Conservation (phyloP, 2,113 vertebrate species). For the Megaptera novaeangliae region DNA sequence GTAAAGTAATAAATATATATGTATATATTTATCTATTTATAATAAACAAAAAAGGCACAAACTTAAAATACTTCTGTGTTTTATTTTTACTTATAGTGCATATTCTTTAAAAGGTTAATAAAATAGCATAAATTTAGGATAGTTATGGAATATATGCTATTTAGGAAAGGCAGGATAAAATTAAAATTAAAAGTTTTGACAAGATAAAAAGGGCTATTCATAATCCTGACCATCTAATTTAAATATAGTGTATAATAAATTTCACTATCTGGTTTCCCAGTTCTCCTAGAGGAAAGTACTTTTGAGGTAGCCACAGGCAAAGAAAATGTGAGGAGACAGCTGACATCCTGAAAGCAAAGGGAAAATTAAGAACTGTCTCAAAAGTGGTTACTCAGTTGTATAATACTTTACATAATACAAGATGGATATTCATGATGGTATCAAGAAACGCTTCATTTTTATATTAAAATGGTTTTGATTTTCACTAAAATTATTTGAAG, state of each 20-base stretch:
- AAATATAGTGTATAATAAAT: not conserved
- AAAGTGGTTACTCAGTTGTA: not conserved
- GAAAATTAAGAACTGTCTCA: not conserved
- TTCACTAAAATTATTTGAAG: not conserved
- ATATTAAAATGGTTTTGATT: not conserved
- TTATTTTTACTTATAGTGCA: not conserved
- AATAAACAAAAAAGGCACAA: not conserved
- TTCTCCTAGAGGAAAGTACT: not conserved
- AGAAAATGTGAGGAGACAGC: not conserved
- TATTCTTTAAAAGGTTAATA: not conserved
- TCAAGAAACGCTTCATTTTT: not conserved
- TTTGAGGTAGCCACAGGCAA: not conserved
- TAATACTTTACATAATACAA: not conserved
- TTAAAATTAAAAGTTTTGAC: not conserved
- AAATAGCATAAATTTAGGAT: not conserved
- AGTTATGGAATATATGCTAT: not conserved
- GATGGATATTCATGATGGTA: not conserved
- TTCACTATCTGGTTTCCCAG: not conserved
- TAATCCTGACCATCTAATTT: not conserved
- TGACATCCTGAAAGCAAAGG: not conserved
- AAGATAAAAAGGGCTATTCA: not conserved
- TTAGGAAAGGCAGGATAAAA: not conserved
- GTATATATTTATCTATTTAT: not conserved
- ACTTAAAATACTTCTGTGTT: not conserved
- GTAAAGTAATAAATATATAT: not conserved